Base-by-base conservation (phyloP, 2,888 invertebrate species). In the Limnephilus marmoratus region DNA sequence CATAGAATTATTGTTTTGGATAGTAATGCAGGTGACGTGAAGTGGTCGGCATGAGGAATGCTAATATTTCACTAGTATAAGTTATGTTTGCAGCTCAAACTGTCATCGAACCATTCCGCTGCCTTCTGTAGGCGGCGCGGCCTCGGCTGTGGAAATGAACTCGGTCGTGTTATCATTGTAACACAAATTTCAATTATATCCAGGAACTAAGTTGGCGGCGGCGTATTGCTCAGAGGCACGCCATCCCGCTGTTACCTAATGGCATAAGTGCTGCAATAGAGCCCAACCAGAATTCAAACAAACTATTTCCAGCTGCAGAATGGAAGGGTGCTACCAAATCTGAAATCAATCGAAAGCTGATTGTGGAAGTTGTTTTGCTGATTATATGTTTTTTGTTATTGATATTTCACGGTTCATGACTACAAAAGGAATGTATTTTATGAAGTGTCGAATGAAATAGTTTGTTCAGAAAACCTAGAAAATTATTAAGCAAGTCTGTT, bases 141-240 rank as follows among this genome's bases (percentile, higher is more conserved):
- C 86, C 68, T 13, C 29, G 41, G 29, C 86, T 24, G 13, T 85
- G 81, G 86, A 86, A 86, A 91, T 91, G 91, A 87, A 81, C 53
- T 86, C 31, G 91, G 81, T 91, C 81, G 81, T 86, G 86, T 86
- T 91, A 91, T 91, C 91, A 86, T 85, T 80, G 81, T 49, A 86
- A 91, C 91, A 87, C 91, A 91, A 91, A 91, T 91, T 91, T 91
- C 91, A 91, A 91, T 91, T 91, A 91, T 91, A 90, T 86, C 86
- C 68, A 29, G 87, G 68, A 91, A 86, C 86, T 53, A 41, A 53
- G 91, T 86, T 80, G 86, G 91, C 53, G 82, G 91, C 80, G 91
- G 82, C 49, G 86, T 86, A 91, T 86, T 86, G 86, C 81, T 49
- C 80, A 18, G 37, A 80, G 41, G 87, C 91, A 91, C 91, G 91